Evolutionary conservation across 2,888 invertebrate genomes (phyloP), one percentile per base, ranked within the genome.

Genomic region (Phortica magna): DNA sequence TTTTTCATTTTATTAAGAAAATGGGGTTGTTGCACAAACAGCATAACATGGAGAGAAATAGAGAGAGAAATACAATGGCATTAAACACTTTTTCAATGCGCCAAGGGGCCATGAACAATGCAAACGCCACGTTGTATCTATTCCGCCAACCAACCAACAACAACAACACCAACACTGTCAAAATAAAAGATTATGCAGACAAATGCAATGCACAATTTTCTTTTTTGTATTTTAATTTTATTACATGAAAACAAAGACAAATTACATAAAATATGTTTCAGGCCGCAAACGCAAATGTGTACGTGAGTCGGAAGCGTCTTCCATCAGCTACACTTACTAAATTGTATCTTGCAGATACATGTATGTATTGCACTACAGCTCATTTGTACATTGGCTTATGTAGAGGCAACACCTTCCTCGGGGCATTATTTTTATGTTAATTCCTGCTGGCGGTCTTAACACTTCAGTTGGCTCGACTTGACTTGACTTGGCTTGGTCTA

Each of bases 181-280:
- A 73, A 76, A 72, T 76, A 76, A 67, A 76, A 64, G 76, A 76
- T 72, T 74, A 70, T 71, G 76, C 76, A 73, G 73, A 67, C 73
- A 73, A 59, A 68, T 77, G 80, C 84, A 80, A 85, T 87, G 88
- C 88, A 88, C 88, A 88, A 87, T 88, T 86, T 74, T 68, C 9
- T 68, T 7, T 68, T 71, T 88, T 83, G 9, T 43, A 85, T 88
- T 86, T 88, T 85, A 84, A 80, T 85, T 85, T 86, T 89, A 86
- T 89, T 86, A 86, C 89, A 88, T 83, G 88, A 87, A 72, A 89
- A 87, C 89, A 86, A 87, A 89, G 86, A 87, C 89, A 87, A 87
- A 87, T 87, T 87, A 87, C 86, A 87, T 87, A 87, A 87, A 87
- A 87, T 87, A 89, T 84, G 86, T 82, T 81, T 79, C 75, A 77